These are phyloP conservation scores for Ammodramus savannarum DNA, from an alignment of 2,113 vertebrate species.

Conservation along the genomic window DNA sequence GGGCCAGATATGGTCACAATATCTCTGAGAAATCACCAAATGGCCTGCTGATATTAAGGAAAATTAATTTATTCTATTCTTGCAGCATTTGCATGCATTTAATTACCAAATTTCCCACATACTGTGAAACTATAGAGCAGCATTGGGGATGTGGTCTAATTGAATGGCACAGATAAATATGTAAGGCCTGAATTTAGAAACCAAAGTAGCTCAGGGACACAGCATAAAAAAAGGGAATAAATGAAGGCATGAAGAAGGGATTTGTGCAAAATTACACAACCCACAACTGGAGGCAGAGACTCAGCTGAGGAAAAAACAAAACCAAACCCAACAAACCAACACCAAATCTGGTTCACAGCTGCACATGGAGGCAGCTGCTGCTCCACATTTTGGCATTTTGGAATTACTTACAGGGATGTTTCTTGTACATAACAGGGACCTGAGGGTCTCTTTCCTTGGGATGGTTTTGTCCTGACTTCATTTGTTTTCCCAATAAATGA, in stretches of 20 bases:
- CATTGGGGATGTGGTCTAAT: slow-evolving; percentile 59
- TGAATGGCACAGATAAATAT: slow-evolving; percentile 67
- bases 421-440: accelerated
- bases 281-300: not conserved
- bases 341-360: accelerated
- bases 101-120: slow-evolving; percentile 58
- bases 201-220: slow-evolving; percentile 65
- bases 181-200: slow-evolving; percentile 60
- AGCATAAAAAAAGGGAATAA: not conserved
- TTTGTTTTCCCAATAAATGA: not conserved
- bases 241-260: not conserved
- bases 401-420: accelerated
- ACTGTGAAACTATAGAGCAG: slow-evolving; percentile 39
- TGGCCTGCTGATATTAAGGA: not conserved
- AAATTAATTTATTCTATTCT: slow-evolving; percentile 54
- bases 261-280: not conserved
- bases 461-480: not conserved
- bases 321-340: not conserved
- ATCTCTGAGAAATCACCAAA: not conserved
- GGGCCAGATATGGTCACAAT: not conserved
- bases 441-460: not conserved
- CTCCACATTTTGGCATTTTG: not conserved
- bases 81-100: slow-evolving; percentile 58
- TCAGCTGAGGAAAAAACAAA: not conserved
- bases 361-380: accelerated